phyloP scores from a whole-genome alignment of 2,113 vertebrate genomes.

The Neotragus moschatus region DNA sequence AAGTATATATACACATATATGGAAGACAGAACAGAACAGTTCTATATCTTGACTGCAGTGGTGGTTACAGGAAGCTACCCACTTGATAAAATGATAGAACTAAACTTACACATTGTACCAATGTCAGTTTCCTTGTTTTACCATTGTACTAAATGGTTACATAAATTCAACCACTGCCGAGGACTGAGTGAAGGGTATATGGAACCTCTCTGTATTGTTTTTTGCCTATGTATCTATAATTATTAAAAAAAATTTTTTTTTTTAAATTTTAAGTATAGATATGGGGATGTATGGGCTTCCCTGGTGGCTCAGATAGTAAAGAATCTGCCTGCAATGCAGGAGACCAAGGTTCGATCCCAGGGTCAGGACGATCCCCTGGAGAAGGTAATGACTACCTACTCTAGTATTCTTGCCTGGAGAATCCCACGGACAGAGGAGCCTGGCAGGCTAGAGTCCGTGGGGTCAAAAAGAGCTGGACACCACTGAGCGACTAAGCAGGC shows the following conservation, averaged over 20 bases:
- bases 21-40: background rate
- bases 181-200: background rate
- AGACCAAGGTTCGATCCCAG: background rate
- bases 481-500: background rate
- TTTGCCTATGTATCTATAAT: background rate
- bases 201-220: background rate
- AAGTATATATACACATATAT: background rate
- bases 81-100: background rate
- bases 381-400: background rate
- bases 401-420: background rate
- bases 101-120: background rate
- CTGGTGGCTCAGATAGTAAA: background rate
- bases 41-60: background rate
- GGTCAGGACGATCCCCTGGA: background rate
- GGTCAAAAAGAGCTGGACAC: background rate
- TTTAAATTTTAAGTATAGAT: background rate
- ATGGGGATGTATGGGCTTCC: background rate
- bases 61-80: background rate
- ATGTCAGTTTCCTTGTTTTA: background rate
- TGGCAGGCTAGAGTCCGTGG: background rate
- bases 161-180: background rate
- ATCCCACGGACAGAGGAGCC: background rate
- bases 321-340: background rate
- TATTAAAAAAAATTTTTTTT: background rate
- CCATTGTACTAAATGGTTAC: background rate